phyloP scores from a whole-genome alignment of 2,113 vertebrate species.

The Oncorhynchus nerka region DNA sequence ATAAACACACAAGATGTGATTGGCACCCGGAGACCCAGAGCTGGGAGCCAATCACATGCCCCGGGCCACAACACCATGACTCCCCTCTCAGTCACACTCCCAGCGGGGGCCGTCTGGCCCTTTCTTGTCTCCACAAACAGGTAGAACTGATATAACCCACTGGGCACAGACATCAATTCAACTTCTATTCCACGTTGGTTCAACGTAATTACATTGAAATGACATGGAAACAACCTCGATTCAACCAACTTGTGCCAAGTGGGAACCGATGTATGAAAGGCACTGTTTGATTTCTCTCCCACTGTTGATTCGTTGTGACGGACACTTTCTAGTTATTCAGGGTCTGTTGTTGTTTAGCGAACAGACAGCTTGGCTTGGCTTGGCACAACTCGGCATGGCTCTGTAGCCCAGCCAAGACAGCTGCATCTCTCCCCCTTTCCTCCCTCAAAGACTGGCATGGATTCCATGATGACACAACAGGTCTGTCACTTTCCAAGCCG shows the following conservation, averaged over 20 bases:
- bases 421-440: neutral
- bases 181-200: no score
- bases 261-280: neutral
- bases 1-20: conserved; percentile 39
- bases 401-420: conserved; percentile 11
- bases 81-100: conserved; percentile 15
- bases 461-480: conserved; percentile 7
- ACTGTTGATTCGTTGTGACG: neutral
- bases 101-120: neutral
- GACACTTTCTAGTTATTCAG: conserved; percentile 4
- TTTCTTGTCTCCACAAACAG: conserved; percentile 1
- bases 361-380: neutral
- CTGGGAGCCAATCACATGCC: conserved; percentile 36
- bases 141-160: neutral
- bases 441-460: neutral
- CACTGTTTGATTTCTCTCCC: neutral
- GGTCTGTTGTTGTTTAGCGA: neutral
- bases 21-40: neutral
- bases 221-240: no score
- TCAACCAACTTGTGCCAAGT: no score
- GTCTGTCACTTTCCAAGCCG: neutral
- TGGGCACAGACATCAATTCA: no score
- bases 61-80: conserved; percentile 27
- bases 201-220: no score
- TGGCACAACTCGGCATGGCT: neutral